These are phyloP conservation scores for Rachycentron canadum DNA, from an alignment of 2,797 vertebrate species.

Conservation along the genomic window DNA sequence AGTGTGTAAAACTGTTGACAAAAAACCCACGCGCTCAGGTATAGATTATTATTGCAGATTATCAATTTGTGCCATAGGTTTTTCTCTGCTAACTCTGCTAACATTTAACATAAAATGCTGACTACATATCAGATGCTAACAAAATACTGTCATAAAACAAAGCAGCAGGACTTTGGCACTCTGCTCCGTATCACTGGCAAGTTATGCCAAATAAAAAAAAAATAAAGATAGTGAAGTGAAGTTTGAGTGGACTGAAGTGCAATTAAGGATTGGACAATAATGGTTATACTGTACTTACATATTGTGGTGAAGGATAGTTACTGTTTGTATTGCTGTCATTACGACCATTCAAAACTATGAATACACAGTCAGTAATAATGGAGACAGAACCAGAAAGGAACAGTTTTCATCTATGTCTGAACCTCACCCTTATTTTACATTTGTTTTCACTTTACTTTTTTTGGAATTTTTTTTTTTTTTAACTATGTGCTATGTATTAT, in stretches of 20 bases:
- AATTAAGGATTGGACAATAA: background rate
- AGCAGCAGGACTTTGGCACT: background rate
- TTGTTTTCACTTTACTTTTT: background rate
- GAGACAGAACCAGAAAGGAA: background rate
- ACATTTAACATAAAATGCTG: background rate
- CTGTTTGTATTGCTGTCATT: background rate
- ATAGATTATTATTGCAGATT: background rate
- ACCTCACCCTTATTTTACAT: background rate
- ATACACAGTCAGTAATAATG: background rate
- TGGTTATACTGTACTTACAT: background rate
- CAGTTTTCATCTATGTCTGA: background rate
- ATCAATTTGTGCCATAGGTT: background rate
- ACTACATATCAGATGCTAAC: background rate
- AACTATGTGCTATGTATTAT: too few species aligned
- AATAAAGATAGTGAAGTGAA: background rate
- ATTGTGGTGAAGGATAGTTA: background rate
- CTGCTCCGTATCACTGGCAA: background rate
- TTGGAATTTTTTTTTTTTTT: too few species aligned
- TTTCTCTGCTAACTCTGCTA: background rate
- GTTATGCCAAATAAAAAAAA: background rate
- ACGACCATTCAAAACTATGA: background rate
- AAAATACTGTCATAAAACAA: background rate
- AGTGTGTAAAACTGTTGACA: background rate
- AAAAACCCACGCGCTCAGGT: background rate
- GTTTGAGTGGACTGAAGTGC: background rate